phyloP scores from a whole-genome alignment of 2,888 invertebrate species.

The Pyrrhia umbra region DNA sequence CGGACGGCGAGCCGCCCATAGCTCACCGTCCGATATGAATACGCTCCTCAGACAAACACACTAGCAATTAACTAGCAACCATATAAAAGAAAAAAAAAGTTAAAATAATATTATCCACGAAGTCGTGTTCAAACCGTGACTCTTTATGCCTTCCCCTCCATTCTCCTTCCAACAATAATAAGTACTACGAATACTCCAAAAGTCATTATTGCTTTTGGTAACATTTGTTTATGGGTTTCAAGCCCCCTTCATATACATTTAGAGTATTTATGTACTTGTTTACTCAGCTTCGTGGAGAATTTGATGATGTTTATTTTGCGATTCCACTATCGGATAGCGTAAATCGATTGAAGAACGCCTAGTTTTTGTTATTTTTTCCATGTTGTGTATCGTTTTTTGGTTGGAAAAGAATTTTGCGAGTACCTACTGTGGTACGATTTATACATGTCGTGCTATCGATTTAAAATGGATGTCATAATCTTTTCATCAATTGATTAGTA shows the following conservation, averaged over 20 bases:
- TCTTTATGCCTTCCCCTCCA: constrained; percentile 29
- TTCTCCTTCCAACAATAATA: constrained; percentile 16
- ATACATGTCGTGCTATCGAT: too few relatives aligned
- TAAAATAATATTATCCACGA: constrained; percentile 7
- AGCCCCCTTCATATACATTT: constrained; percentile 20
- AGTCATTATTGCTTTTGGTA: constrained; percentile 29
- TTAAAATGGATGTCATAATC: too few relatives aligned
- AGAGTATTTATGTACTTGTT: constrained; percentile 55
- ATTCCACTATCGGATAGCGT: constrained; percentile 10
- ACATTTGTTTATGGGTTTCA: constrained; percentile 40
- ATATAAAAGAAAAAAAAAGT: too few relatives aligned
- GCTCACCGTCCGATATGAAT: too few relatives aligned
- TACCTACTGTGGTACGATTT: too few relatives aligned
- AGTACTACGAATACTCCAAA: constrained; percentile 24
- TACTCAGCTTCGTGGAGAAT: constrained; percentile 28
- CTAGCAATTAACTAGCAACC: too few relatives aligned
- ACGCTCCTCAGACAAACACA: too few relatives aligned
- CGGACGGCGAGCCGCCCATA: too few relatives aligned
- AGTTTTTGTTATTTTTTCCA: constrained; percentile 6
- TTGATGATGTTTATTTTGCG: constrained; percentile 49
- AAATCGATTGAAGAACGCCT: constrained; percentile 16
- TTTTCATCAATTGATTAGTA: too few relatives aligned
- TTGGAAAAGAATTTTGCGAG: not conserved
- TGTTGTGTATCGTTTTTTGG: not conserved
- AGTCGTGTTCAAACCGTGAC: constrained; percentile 37